Evolutionary conservation across 2,797 vertebrate genomes (phyloP), one percentile per base, ranked within the genome.

Genomic region (Rallus crepitans): DNA sequence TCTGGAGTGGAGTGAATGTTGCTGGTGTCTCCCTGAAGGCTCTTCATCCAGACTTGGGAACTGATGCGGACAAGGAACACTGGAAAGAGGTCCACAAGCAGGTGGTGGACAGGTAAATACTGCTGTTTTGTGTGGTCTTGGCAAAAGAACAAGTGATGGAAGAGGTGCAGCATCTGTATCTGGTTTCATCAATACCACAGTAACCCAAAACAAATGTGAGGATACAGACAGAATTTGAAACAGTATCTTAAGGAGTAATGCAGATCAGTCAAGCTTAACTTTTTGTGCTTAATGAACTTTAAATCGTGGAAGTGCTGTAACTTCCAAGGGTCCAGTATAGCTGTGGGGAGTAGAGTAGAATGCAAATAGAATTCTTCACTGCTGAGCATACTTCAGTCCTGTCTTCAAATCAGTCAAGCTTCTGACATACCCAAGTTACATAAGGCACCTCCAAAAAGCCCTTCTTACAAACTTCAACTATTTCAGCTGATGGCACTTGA

Each of bases 1-100:
- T 99, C 48, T 99, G 99, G 99, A 99, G 99, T 9, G 99, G 99
- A 0, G 98, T 99, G 70, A 99, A 99, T 1, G 98, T 99, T 60
- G 99, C 99, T 25, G 99, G 99, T 1, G 99, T 99, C 77, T 98
- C 98, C 77, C 98, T 99, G 93, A 99, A 99, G 97, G 80, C 47
- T 48, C 97, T 99, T 90, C 98, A 99, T 96, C 99, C 99, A 57
- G 97, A 99, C 2, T 85, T 99, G 96, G 99, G 99, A 60, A 95
- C 96, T 23, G 99, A 99, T 2, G 94, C 89, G 50, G 99, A 99
- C 96, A 97, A 98, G 69, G 99, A 99, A 70, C 97, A 99, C 68
- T 99, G 99, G 99, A 99, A 99, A 94, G 97, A 96, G 0, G 98
- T 99, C 77, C 99, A 99, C 91, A 99, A 99, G 97, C 94, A 98